Conservation (phyloP, 2,797 vertebrate genomes). For the Pteronotus mesoamericanus region DNA sequence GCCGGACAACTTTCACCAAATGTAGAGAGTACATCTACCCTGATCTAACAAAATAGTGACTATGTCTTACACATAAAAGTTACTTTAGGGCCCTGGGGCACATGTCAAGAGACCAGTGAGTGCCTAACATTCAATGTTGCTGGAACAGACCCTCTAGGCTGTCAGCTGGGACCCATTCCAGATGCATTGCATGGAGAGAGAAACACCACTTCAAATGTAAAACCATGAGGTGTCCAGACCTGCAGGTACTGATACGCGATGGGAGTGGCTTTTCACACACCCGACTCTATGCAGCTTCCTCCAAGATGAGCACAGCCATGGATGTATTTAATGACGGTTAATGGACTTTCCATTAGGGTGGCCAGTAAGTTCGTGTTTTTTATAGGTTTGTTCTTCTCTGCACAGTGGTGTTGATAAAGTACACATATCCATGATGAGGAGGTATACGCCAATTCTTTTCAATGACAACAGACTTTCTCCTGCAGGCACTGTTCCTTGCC, state of each 20-base stretch:
- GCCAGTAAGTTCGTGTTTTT: not conserved
- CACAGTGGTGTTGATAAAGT: not conserved
- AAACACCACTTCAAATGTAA: not conserved
- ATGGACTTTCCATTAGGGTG: not conserved
- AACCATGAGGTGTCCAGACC: not conserved
- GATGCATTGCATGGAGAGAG: not conserved
- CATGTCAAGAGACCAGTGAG: not conserved
- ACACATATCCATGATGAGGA: not conserved
- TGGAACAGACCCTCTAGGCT: not conserved
- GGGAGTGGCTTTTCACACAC: not conserved
- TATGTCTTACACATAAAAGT: not conserved
- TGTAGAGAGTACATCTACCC: not conserved
- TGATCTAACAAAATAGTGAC: not conserved
- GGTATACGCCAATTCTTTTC: not conserved
- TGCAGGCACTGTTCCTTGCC: not conserved
- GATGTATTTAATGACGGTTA: not conserved
- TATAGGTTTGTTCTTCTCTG: not conserved
- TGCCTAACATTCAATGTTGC: not conserved
- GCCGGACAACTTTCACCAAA: not conserved
- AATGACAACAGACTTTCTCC: not conserved
- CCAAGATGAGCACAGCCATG: not conserved
- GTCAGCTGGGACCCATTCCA: not conserved
- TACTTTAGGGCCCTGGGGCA: not conserved
- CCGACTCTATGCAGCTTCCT: not conserved
- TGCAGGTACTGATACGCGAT: not conserved